Conservation (phyloP, 1,140 invertebrate species). For the Rhopalosiphum padi region DNA sequence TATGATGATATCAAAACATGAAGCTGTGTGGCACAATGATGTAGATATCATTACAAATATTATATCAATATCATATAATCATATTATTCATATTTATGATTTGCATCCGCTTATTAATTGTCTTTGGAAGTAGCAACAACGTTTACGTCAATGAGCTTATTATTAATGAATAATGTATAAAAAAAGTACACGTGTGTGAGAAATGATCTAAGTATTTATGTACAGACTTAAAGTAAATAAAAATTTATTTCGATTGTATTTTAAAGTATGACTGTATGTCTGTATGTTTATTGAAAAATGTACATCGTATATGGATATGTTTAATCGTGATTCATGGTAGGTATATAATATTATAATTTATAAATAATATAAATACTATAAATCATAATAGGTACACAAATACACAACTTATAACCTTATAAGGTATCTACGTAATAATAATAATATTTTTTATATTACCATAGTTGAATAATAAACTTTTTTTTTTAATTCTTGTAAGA, state of each 20-base stretch:
- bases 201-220: background rate
- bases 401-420: background rate
- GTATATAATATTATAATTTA: background rate
- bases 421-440: background rate
- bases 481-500: background rate
- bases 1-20: too few species aligned
- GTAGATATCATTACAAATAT: too few species aligned
- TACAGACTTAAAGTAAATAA: background rate
- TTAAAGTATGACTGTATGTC: background rate
- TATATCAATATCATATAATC: background rate
- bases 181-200: background rate
- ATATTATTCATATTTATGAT: background rate
- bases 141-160: background rate
- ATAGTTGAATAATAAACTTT: background rate
- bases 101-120: background rate
- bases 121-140: background rate
- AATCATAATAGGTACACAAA: background rate
- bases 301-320: too few species aligned
- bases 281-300: background rate
- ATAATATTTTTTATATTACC: background rate
- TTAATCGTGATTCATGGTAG: background rate
- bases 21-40: too few species aligned
- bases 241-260: background rate
- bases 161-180: slow-evolving; percentile 11
- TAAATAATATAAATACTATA: background rate